Conservation (phyloP, 2,888 invertebrate genomes). For the Linyphia triangularis region DNA sequence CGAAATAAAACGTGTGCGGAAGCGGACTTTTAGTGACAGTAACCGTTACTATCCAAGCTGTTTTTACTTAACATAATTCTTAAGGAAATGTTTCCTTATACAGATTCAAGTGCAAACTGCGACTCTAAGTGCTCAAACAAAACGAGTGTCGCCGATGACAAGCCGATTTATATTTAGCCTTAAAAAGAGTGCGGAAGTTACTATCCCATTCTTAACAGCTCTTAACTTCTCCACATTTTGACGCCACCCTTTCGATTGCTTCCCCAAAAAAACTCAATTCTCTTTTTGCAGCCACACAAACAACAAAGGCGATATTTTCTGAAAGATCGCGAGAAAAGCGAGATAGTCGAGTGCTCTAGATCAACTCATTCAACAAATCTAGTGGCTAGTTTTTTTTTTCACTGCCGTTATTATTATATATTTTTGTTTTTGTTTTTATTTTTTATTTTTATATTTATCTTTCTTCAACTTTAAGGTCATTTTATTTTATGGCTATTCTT, state of each 20-base stretch:
- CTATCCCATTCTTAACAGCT: background rate
- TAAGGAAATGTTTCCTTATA: background rate
- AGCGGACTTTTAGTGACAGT: too few relatives aligned
- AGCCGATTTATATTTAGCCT: constrained; percentile 48
- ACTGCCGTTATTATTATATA: too few relatives aligned
- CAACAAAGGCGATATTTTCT: constrained; percentile 48
- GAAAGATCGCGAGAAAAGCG: constrained; percentile 39
- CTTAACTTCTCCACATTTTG: constrained; percentile 3
- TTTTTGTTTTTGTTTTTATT: constrained; percentile 49
- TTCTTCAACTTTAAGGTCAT: constrained; percentile 53
- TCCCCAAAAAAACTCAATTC: background rate
- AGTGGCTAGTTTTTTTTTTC: constrained; percentile 29
- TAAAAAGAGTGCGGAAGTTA: constrained; percentile 20
- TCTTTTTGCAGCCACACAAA: background rate
- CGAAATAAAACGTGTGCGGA: too few relatives aligned
- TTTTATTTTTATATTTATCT: constrained; percentile 8
- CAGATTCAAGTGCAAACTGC: background rate
- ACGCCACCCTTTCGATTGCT: constrained; percentile 7
- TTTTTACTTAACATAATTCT: too few relatives aligned
- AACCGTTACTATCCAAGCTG: too few relatives aligned
- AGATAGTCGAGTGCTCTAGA: constrained; percentile 39
- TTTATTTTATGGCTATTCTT: constrained; percentile 67
- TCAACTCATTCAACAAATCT: constrained; percentile 55
- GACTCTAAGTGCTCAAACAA: background rate
- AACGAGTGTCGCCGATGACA: constrained; percentile 22